A percentile compares a stretch with the other conserved stretches of the same genome.
phyloP scores from a whole-genome alignment of 2,888 invertebrate species.

The Mystacides longicornis region DNA sequence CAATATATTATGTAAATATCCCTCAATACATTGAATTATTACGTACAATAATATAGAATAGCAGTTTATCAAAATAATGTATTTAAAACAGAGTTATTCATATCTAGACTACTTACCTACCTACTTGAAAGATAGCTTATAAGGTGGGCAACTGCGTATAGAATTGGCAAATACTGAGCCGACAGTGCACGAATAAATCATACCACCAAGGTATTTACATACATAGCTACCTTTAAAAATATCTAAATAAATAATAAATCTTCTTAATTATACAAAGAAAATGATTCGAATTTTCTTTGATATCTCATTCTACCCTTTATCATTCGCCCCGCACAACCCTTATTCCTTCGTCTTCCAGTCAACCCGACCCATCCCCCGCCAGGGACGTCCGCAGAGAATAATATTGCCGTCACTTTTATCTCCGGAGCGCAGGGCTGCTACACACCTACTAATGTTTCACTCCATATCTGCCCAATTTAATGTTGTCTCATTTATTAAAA shows the following conservation, averaged over 20 bases:
- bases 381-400: constrained; percentile 1
- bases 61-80: too few species aligned
- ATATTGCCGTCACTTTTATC: constrained; percentile 19
- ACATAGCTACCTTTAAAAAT: constrained; percentile 12
- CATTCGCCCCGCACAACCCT: constrained; percentile 2
- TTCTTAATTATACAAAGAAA: constrained; percentile 13
- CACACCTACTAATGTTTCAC: constrained; percentile 13
- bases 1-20: too few species aligned
- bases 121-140: too few species aligned
- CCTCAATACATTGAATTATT: too few species aligned
- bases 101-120: too few species aligned
- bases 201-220: neutral
- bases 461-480: constrained; percentile 26
- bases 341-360: neutral
- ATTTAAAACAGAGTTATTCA: too few species aligned
- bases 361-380: neutral
- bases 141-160: too few species aligned
- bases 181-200: too few species aligned
- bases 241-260: constrained; percentile 14
- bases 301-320: constrained; percentile 6
- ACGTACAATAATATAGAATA: too few species aligned
- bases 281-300: constrained; percentile 10
- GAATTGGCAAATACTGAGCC: too few species aligned
- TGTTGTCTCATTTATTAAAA: constrained; percentile 27
- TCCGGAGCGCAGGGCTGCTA: constrained; percentile 14